Percentiles rank a stretch among this genome's conserved stretches.
phyloP scores from a whole-genome alignment of 30 jellyfish, hydroid and myxozoan genomes.

The Aurelia coerulea region DNA sequence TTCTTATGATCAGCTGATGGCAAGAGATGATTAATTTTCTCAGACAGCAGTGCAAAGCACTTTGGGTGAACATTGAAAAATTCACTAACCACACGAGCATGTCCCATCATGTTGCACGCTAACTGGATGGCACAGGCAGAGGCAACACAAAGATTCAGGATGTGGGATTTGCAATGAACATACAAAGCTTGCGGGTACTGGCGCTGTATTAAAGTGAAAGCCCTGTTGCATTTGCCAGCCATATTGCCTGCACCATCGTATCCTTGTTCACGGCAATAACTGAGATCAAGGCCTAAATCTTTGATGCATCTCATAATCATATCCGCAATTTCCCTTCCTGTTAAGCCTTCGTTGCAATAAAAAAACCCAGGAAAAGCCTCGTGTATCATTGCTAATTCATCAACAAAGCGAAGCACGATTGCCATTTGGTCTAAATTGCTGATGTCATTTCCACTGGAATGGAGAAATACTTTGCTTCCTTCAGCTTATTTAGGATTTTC shows the following conservation, averaged over 20 bases:
- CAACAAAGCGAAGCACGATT: conserved; percentile 50
- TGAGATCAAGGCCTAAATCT: too few species aligned
- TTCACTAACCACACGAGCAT: conserved; percentile 22
- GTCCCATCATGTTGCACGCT: background rate
- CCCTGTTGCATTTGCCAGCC: conserved; percentile 56
- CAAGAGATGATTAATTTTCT: background rate
- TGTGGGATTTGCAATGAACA: conserved; percentile 21
- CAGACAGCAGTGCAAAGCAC: background rate
- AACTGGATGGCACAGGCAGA: conserved; percentile 4
- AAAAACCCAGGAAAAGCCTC: conserved; percentile 74
- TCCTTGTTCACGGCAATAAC: background rate
- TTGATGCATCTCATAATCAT: too few species aligned
- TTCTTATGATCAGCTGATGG: background rate
- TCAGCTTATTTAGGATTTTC: too few species aligned
- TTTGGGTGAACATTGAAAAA: conserved; percentile 25
- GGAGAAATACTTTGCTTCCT: background rate
- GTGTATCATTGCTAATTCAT: conserved; percentile 28
- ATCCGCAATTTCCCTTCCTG: too few species aligned
- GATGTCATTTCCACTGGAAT: conserved; percentile 33
- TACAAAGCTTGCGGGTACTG: background rate
- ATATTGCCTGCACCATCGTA: conserved; percentile 86
- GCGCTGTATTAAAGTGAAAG: background rate
- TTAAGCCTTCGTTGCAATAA: too few species aligned
- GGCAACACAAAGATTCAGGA: conserved; percentile 28
- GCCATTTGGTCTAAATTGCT: conserved; percentile 17